Conservation (phyloP, 1,140 invertebrate species). For the Pinna nobilis region DNA sequence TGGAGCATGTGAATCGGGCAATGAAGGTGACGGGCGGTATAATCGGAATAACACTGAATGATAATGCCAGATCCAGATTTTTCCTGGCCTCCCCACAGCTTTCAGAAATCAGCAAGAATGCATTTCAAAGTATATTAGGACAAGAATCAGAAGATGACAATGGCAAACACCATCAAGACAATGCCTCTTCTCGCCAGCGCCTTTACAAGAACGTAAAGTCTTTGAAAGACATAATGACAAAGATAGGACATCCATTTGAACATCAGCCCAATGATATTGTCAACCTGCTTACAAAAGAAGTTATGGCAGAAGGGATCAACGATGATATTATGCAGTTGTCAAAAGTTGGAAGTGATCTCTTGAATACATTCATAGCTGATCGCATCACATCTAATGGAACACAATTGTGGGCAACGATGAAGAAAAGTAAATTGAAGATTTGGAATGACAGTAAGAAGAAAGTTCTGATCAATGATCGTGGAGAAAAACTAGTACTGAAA, state of each 20-base stretch:
- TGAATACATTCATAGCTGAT: neutral
- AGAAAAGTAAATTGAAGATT: conserved; percentile 12
- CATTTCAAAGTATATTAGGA: neutral
- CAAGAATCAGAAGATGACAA: neutral
- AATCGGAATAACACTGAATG: conserved; percentile 4
- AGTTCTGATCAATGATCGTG: neutral
- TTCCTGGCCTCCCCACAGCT: conserved; percentile 6
- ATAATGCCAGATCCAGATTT: neutral
- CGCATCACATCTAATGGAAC: neutral
- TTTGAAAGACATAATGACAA: neutral
- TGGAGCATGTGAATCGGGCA: neutral
- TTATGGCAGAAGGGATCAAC: conserved; percentile 1
- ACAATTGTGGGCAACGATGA: conserved; percentile 16
- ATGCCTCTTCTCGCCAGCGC: neutral
- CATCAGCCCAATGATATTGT: neutral
- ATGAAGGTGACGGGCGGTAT: conserved; percentile 6
- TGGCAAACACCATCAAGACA: neutral
- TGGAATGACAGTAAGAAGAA: conserved; percentile 22
- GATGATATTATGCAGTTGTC: neutral
- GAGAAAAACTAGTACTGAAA: conserved; percentile 14
- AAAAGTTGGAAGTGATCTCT: neutral
- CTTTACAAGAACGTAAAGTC: neutral
- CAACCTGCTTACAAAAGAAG: conserved; percentile 3
- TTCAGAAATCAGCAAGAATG: too few species aligned
- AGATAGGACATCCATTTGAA: neutral